Base-by-base conservation (phyloP, 92 coral and sea anemone genomes). In the Anthopleura xanthogrammica region DNA sequence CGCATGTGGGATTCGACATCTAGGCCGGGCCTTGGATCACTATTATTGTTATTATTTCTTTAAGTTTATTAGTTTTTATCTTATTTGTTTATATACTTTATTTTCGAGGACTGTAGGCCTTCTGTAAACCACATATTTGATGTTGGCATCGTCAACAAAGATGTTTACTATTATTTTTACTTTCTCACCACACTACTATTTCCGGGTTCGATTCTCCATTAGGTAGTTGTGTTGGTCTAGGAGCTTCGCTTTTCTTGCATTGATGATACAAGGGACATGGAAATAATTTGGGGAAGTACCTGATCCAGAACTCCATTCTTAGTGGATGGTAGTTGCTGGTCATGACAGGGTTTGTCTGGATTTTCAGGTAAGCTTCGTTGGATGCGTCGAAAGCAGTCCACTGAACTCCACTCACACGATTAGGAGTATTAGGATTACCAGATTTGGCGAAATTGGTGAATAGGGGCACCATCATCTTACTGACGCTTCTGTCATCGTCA, bases 301-400 rank as follows among this genome's bases (percentile, higher is more conserved):
- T 73, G 57, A 86, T 86, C 97, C 97, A 93, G 78, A 93, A 93
- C 23, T 91, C 97, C 93, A 89, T 85, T 57, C 85, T 68, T n/a
- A 88, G 79, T 46, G 97, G 91, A 57, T 82, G 90, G 75, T 77
- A 93, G 70, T 92, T 85, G 14, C 19, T 66, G 40, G 84, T 83
- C 88, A 80, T 86, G 24, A 58, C 80, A 11, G 88, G 88, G 2
- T 74, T 81, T 20, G 52, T 70, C 20, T 81, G 80, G 81, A 93
- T 87, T 78, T 89, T 90, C 41, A 93, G 85, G 75, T 93, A 93
- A 14, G 88, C 91, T 73, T 86, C 65, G 58, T 79, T 85, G 55
- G 91, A 79, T 20, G 88, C 56, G 75, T 89, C 85, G 77, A 86
- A 93, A 19, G 41, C 24, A 12, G 75, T 65, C 97, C 97, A 93